Percentiles rank a stretch among this genome's conserved stretches.
Evolutionary conservation across 2,113 vertebrate species (phyloP).

Genomic region (Trochalopteron elliotii): DNA sequence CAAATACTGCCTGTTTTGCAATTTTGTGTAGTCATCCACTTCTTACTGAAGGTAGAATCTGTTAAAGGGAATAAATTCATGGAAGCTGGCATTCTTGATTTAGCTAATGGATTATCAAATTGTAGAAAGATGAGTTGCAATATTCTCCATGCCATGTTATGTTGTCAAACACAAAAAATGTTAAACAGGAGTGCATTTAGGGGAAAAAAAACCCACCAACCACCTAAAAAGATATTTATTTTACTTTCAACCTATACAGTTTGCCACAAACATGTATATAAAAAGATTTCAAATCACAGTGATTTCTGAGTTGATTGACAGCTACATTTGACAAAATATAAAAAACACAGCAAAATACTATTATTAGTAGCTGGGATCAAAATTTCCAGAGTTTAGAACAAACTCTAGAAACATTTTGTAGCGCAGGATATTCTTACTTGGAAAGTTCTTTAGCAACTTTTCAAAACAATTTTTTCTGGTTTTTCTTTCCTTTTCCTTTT

Average conservation of each 20-base stretch:
- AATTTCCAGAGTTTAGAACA: background rate
- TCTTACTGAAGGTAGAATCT: background rate
- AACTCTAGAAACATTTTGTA: background rate
- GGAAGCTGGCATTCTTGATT: background rate
- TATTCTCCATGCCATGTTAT: background rate
- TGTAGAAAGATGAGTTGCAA: background rate
- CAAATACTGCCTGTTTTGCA: background rate
- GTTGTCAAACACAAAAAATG: background rate
- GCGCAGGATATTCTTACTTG: background rate
- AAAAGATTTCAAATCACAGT: background rate
- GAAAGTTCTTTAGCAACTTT: background rate
- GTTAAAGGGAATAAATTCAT: background rate
- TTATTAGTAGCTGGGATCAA: background rate
- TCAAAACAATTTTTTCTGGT: fast-evolving
- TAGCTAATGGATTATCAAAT: background rate
- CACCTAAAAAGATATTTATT: background rate
- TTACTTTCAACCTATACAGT: background rate
- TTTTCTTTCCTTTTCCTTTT: background rate
- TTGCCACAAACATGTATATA: background rate
- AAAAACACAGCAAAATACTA: background rate
- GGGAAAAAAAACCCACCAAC: background rate
- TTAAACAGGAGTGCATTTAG: background rate
- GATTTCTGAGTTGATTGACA: background rate
- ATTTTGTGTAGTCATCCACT: background rate
- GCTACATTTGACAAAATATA: background rate